Base-by-base conservation (phyloP, 1,140 invertebrate species). In the Drosophila baimaii region DNA sequence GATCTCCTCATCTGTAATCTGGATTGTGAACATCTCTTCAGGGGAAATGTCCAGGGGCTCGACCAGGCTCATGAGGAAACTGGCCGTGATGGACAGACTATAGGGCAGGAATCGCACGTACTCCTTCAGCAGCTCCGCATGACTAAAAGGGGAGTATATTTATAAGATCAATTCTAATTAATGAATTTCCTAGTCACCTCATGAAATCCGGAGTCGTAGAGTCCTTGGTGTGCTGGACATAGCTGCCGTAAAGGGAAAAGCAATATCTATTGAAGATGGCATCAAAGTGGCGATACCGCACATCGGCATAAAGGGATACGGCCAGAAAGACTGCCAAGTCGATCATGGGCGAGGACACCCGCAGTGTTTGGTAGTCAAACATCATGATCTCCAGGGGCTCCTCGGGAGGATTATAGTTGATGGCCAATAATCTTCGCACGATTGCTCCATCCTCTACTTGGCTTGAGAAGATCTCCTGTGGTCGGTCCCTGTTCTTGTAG, bases 321-420 rank as follows among this genome's bases (percentile, higher is more conserved):
- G 83, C 52, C 29, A 92, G 43, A 8, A 91, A 91, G 2, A 90
- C 43, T 2, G 62, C 25, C 0, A 92, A 66, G 68, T 92, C 91
- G 2, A 91, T 61, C 91, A 92, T 92, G 47, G 91, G 91, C 21
- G 91, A 92, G 21, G 72, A 81, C 15, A 82, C 15, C 0, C 90
- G 65, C 25, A 92, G 15, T 0, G 91, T 92, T 72, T 92, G 91
- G 46, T 92, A 90, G 75, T 92, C 91, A 31, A 92, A 92, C 91
- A 92, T 92, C 77, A 92, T 91, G 5, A 84, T 76, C 5, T 81
- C 89, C 29, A 61, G 27, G 3, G 91, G 91, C 10, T 59, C 44
- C 2, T 77, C 84, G 5, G 49, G 29, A 0, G 49, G 49, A 15
- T 52, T 52, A 12, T 33, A 2, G 12, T 52, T 33, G 17, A 52